phyloP scores from a whole-genome alignment of 35 echinoderm and acorn worm genomes.

The Lytechinus pictus region DNA sequence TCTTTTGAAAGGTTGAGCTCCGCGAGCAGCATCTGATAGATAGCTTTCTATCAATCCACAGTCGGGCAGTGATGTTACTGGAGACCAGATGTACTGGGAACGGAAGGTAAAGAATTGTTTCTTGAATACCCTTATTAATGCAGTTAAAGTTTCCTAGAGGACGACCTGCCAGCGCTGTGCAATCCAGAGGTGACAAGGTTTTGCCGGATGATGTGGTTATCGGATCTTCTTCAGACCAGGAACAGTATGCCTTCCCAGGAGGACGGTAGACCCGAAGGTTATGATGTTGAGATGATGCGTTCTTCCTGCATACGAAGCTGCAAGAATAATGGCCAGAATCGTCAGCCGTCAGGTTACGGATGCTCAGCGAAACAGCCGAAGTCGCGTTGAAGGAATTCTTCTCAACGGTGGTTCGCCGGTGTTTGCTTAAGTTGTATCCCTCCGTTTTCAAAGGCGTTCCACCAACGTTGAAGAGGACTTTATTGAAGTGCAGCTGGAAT shows the following conservation, averaged over 20 bases:
- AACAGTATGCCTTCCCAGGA: neutral
- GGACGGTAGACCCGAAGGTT: no score
- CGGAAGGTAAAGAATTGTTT: neutral
- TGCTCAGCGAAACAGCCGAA: neutral
- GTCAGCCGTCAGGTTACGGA: neutral
- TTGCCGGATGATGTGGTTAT: neutral
- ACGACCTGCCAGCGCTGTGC: neutral
- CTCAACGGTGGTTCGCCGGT: neutral
- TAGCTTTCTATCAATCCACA: neutral
- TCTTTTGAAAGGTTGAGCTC: neutral
- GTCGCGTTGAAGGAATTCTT: neutral
- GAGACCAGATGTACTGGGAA: neutral
- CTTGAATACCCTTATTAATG: neutral
- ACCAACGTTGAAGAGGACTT: neutral
- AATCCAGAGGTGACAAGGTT: neutral
- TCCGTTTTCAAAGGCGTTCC: neutral
- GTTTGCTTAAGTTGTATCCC: neutral
- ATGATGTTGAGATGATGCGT: neutral
- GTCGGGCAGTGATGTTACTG: neutral
- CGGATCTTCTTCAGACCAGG: neutral
- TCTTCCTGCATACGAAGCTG: neutral
- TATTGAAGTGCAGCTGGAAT: neutral
- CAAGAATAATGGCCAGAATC: neutral
- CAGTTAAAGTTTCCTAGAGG: neutral
- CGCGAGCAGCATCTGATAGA: neutral